Percentiles rank a stretch among this genome's conserved stretches.
Evolutionary conservation across 2,888 invertebrate genomes (phyloP).

Genomic region (Thymelicus sylvestris): DNA sequence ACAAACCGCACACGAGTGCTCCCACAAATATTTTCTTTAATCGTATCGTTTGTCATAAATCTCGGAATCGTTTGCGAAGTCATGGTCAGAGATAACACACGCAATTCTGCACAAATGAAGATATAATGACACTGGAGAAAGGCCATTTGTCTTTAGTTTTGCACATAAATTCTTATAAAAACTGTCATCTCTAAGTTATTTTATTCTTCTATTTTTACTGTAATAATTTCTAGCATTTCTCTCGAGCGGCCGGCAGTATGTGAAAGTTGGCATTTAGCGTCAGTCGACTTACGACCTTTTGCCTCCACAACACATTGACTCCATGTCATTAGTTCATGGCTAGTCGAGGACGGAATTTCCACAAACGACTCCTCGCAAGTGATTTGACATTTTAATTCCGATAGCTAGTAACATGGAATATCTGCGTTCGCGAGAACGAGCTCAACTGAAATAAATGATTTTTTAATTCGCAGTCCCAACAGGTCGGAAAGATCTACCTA

Average conservation of each 20-base stretch:
- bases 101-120: slow-evolving; percentile 12
- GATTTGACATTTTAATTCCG: slow-evolving; percentile 35
- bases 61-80: slow-evolving; percentile 12
- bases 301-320: slow-evolving; percentile 24
- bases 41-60: slow-evolving; percentile 10
- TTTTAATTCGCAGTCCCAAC: slow-evolving; percentile 21
- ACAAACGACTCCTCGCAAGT: slow-evolving; percentile 14
- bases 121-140: slow-evolving; percentile 23
- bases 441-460: slow-evolving; percentile 21
- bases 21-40: neutral
- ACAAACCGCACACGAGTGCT: slow-evolving; percentile 5
- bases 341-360: slow-evolving; percentile 19
- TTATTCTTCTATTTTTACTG: slow-evolving; percentile 21
- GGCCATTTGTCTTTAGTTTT: slow-evolving; percentile 24
- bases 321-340: slow-evolving; percentile 29
- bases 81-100: slow-evolving; percentile 7
- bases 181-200: slow-evolving; percentile 22
- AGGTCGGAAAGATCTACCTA: slow-evolving; percentile 6
- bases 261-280: slow-evolving; percentile 32
- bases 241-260: neutral
- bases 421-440: slow-evolving; percentile 17
- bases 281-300: slow-evolving; percentile 22
- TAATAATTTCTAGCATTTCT: slow-evolving; percentile 16
- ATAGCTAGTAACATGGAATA: slow-evolving; percentile 13
- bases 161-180: slow-evolving; percentile 25